A percentile compares a stretch with the other conserved stretches of the same genome.
These are phyloP conservation scores for Manacus vitellinus DNA, from an alignment of 2,113 vertebrate genomes.

Conservation along the genomic window DNA sequence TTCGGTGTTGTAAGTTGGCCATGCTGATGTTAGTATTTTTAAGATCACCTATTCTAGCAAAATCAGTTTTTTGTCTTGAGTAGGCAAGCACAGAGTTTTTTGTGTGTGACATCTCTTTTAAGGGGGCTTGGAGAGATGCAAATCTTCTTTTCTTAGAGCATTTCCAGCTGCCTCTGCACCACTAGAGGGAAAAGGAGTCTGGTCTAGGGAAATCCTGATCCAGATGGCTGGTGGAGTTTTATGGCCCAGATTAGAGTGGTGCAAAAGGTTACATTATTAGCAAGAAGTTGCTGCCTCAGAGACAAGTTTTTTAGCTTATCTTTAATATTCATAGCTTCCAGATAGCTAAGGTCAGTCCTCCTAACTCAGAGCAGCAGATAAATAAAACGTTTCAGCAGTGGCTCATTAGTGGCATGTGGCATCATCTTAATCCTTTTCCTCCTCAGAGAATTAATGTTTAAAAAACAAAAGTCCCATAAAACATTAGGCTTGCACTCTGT, in stretches of 20 bases:
- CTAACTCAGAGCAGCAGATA: background rate
- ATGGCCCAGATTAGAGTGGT: background rate
- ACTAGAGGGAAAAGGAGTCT: background rate
- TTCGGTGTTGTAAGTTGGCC: background rate
- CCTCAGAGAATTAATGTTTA: background rate
- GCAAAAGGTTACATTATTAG: background rate
- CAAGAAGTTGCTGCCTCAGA: background rate
- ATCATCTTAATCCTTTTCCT: background rate
- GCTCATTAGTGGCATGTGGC: background rate
- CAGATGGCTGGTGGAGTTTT: background rate
- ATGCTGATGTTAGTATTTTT: background rate
- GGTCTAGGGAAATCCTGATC: background rate
- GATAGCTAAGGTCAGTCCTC: background rate
- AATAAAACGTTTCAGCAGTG: background rate
- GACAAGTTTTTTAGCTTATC: background rate
- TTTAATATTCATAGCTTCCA: background rate
- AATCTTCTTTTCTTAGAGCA: background rate
- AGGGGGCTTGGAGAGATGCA: background rate
- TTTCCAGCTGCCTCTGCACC: constrained; percentile 1
- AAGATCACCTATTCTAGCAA: background rate
- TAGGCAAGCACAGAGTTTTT: background rate
- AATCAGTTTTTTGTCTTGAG: background rate
- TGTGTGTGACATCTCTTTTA: background rate
- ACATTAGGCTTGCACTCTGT: background rate
- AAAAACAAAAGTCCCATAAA: background rate